Conservation (phyloP, 2,888 invertebrate genomes). For the Pecten maximus region DNA sequence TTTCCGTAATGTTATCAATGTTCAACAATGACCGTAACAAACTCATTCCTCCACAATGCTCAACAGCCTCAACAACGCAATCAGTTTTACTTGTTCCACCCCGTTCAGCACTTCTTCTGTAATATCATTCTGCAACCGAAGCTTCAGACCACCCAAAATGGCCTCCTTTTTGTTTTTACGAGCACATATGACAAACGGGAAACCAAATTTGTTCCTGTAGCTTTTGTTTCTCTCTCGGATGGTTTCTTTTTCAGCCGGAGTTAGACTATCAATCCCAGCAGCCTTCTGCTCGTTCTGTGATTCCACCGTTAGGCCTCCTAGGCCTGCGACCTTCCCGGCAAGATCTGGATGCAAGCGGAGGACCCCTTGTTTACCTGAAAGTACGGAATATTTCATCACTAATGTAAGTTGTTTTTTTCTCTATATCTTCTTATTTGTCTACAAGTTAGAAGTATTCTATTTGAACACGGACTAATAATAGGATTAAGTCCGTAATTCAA, state of each 20-base stretch:
- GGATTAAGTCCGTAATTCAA: no score
- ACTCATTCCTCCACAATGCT: conserved; percentile 55
- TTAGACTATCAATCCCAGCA: conserved; percentile 63
- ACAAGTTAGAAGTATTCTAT: no score
- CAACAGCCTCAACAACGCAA: conserved; percentile 60
- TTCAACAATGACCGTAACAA: no score
- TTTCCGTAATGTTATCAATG: no score
- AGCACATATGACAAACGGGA: conserved; percentile 73
- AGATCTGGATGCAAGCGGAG: conserved; percentile 72
- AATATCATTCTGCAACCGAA: conserved; percentile 59
- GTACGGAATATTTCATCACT: neutral
- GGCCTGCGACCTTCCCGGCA: conserved; percentile 68
- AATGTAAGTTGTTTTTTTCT: no score
- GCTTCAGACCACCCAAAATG: conserved; percentile 64
- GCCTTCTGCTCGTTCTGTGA: conserved; percentile 64
- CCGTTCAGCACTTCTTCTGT: conserved; percentile 70
- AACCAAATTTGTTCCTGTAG: conserved; percentile 69
- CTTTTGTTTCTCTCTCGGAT: conserved; percentile 59
- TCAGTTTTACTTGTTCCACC: conserved; percentile 38
- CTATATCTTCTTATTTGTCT: no score
- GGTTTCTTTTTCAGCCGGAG: conserved; percentile 57
- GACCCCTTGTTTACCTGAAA: conserved; percentile 69
- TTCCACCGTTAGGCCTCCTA: conserved; percentile 63
- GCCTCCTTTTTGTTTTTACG: conserved; percentile 70
- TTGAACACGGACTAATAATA: no score